These are phyloP conservation scores for Cydia amplana DNA, from an alignment of 1,140 invertebrate species.

Conservation along the genomic window DNA sequence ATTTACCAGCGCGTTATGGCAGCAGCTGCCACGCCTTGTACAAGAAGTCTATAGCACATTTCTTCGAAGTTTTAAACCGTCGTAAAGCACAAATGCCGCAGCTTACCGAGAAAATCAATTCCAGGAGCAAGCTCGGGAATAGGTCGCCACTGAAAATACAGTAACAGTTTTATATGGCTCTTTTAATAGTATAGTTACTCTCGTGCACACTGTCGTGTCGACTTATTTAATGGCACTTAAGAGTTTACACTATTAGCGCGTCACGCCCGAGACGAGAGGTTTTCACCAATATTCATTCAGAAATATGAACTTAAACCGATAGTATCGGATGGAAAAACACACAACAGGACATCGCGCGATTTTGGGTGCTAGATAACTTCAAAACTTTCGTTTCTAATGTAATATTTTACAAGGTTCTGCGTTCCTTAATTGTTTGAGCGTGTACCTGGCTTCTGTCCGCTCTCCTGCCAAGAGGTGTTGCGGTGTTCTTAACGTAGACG, in stretches of 20 bases:
- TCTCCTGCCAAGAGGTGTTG: too few relatives aligned
- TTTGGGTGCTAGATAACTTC: too few relatives aligned
- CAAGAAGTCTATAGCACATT: not conserved
- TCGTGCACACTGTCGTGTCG: not conserved
- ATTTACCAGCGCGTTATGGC: not conserved
- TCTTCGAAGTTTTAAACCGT: constrained; percentile 26
- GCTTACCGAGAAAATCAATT: constrained; percentile 29
- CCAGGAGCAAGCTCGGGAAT: constrained; percentile 15
- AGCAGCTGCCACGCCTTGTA: not conserved
- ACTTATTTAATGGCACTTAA: not conserved
- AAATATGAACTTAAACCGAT: too few relatives aligned
- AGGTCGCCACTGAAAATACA: constrained; percentile 13
- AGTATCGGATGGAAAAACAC: too few relatives aligned
- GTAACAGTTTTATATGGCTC: constrained; percentile 3
- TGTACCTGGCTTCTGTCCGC: not conserved
- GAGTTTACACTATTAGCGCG: not conserved
- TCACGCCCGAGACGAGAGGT: not conserved
- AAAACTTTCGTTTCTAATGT: too few relatives aligned
- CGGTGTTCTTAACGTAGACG: too few relatives aligned
- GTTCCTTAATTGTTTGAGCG: not conserved
- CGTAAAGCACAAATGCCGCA: constrained; percentile 15
- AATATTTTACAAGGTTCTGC: too few relatives aligned
- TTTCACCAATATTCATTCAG: not conserved
- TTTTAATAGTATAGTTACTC: constrained; percentile 10
- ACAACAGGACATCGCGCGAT: too few relatives aligned